phyloP scores from a whole-genome alignment of 2,888 invertebrate species.

The Antheraea assamensis region DNA sequence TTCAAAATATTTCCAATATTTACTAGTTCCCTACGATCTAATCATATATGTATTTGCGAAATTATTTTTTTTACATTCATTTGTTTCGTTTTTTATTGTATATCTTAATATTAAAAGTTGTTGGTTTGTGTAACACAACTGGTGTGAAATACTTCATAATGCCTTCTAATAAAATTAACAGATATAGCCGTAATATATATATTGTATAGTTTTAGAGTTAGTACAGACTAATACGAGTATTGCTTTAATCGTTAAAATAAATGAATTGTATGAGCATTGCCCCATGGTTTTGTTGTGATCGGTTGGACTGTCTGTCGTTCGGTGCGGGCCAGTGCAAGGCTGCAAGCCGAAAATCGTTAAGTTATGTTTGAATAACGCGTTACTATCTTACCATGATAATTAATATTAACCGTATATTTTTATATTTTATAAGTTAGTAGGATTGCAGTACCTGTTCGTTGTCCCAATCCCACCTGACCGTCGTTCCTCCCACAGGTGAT shows the following conservation, averaged over 20 bases:
- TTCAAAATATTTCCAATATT: not conserved
- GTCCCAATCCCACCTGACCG: conserved; percentile 18
- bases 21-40: not conserved
- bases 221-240: not conserved
- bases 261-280: no score
- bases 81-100: not conserved
- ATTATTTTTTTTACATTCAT: not conserved
- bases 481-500: conserved; percentile 44
- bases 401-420: no score
- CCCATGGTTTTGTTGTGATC: not conserved
- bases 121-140: not conserved
- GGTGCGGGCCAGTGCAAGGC: no score
- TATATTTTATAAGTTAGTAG: no score
- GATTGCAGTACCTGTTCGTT: not conserved
- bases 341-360: not conserved
- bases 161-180: not conserved
- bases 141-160: not conserved
- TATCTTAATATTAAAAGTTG: not conserved
- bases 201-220: not conserved
- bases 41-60: not conserved
- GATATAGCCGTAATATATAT: not conserved
- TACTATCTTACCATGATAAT: not conserved
- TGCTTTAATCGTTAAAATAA: not conserved
- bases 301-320: not conserved
- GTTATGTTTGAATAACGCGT: not conserved